Percentiles rank a stretch among this genome's conserved stretches.
Conservation (phyloP, 2,113 vertebrate species). For the Epinephelus cyanopodus region DNA sequence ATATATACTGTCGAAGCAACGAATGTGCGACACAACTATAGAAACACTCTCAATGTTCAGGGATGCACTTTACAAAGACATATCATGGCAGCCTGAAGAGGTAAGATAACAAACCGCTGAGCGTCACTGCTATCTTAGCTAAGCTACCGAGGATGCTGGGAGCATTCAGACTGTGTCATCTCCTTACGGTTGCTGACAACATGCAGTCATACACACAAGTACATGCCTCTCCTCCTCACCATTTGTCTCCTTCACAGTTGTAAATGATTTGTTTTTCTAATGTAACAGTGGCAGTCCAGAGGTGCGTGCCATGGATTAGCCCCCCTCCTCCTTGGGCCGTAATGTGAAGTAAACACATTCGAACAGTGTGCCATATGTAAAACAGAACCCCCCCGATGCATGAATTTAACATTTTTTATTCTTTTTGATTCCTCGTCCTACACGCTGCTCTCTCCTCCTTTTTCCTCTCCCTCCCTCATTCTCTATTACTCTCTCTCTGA, state of each 20-base stretch:
- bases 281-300: constrained; percentile 66
- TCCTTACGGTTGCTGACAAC: constrained; percentile 57
- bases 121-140: constrained; percentile 44
- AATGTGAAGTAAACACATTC: constrained; percentile 73
- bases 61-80: constrained; percentile 51
- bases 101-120: constrained; percentile 56
- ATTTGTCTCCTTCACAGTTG: constrained; percentile 38
- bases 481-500: constrained; percentile 63
- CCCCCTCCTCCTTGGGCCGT: not conserved
- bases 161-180: constrained; percentile 56
- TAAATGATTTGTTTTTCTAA: constrained; percentile 69
- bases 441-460: constrained; percentile 36
- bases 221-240: constrained; percentile 23
- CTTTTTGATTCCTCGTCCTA: constrained; percentile 77
- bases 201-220: constrained; percentile 17
- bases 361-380: constrained; percentile 78
- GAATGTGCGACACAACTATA: constrained; percentile 37
- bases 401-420: constrained; percentile 82
- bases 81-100: constrained; percentile 58
- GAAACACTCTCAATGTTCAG: constrained; percentile 21
- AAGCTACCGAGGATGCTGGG: constrained; percentile 25
- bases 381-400: constrained; percentile 68
- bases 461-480: constrained; percentile 13
- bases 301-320: constrained; percentile 62
- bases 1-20: constrained; percentile 50